Conservation (phyloP, 2,888 invertebrate genomes). For the Colostygia pectinataria region DNA sequence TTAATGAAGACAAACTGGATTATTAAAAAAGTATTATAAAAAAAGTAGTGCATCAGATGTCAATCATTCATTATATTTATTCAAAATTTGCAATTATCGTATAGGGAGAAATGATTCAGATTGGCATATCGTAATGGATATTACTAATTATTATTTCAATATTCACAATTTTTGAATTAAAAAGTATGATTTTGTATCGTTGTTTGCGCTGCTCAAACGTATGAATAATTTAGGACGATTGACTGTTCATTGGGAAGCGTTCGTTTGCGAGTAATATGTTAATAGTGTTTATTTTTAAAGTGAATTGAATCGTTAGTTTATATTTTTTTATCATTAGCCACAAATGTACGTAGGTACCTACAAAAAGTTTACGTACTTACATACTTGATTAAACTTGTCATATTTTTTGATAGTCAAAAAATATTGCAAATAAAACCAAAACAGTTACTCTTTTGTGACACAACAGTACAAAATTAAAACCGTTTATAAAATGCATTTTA, state of each 20-base stretch:
- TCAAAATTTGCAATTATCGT: slow-evolving; percentile 48
- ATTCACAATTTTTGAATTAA: slow-evolving; percentile 51
- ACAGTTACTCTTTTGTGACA: neutral
- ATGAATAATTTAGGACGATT: slow-evolving; percentile 70
- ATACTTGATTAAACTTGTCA: too few species aligned
- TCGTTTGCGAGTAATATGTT: slow-evolving; percentile 61
- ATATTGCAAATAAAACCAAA: too few species aligned
- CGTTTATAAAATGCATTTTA: neutral
- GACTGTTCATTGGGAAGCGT: slow-evolving; percentile 71
- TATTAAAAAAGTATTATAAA: slow-evolving; percentile 46
- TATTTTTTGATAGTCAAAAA: too few species aligned
- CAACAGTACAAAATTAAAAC: neutral
- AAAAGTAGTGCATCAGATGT: slow-evolving; percentile 45
- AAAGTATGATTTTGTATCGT: slow-evolving; percentile 34
- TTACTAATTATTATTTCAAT: slow-evolving; percentile 65
- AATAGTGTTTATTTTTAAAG: slow-evolving; percentile 51
- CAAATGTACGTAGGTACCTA: too few species aligned
- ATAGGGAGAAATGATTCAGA: slow-evolving; percentile 49
- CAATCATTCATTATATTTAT: slow-evolving; percentile 61
- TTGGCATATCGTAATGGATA: slow-evolving; percentile 58
- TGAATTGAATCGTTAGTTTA: slow-evolving; percentile 11
- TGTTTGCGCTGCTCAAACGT: slow-evolving; percentile 57
- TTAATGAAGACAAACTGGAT: slow-evolving; percentile 61
- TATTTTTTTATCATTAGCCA: too few species aligned
- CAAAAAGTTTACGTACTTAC: too few species aligned